Conservation (phyloP, 2,888 invertebrate genomes). For the Caenorhabditis imperialis region DNA sequence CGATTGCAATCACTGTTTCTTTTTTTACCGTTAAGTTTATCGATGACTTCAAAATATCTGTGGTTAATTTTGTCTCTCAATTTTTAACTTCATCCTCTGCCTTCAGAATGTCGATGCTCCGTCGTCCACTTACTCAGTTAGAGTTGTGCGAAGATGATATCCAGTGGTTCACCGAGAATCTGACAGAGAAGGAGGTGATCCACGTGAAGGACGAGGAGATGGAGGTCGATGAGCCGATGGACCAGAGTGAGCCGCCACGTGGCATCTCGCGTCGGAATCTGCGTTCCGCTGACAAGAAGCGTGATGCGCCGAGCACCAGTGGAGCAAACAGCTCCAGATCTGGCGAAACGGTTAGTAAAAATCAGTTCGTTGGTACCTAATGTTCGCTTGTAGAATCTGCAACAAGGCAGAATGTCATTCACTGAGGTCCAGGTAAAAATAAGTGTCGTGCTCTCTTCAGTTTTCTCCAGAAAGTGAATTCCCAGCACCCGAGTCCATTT, state of each 20-base stretch:
- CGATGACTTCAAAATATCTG: too few species aligned
- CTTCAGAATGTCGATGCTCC: conserved; percentile 42
- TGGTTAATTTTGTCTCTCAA: neutral
- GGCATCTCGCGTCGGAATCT: conserved; percentile 26
- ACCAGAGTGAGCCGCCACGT: conserved; percentile 23
- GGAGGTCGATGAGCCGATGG: conserved; percentile 30
- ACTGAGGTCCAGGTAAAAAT: conserved; percentile 11
- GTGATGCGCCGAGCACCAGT: conserved; percentile 8
- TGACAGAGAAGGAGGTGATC: neutral
- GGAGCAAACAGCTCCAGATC: neutral
- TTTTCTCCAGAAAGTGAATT: neutral
- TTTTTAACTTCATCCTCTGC: neutral
- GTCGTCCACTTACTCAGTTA: conserved; percentile 42
- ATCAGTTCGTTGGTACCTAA: too few species aligned
- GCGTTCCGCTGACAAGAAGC: conserved; percentile 22
- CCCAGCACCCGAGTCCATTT: too few species aligned
- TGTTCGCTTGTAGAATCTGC: neutral
- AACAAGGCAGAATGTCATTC: neutral
- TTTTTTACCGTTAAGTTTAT: too few species aligned
- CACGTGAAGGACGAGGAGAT: neutral
- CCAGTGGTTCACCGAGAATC: conserved; percentile 20
- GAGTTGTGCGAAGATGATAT: conserved; percentile 50
- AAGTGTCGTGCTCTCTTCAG: neutral
- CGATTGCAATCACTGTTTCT: too few species aligned
- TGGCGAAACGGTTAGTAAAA: conserved; percentile 18